Base-by-base conservation (phyloP, 1,140 invertebrate species). In the Calliopsis andreniformis region DNA sequence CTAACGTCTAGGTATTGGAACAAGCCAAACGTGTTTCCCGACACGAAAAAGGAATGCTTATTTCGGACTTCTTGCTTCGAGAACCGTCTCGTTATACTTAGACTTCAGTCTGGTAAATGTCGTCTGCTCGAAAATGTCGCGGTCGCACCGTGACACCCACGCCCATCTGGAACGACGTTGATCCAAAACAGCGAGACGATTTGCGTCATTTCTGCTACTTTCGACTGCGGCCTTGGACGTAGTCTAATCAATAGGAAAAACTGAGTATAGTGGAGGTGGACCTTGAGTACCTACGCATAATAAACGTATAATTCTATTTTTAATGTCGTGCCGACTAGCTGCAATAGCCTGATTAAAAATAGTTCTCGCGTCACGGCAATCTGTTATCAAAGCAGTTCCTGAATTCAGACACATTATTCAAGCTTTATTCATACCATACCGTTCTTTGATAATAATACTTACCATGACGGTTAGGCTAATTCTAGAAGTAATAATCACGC, bases 1-100 rank as follows among this genome's bases (percentile, higher is more conserved):
- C 70, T 43, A 42, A 25, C 14, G 16, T 2, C 8, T 5, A 39
- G 62, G 39, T 16, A 75, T 67, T 28, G 28, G 16, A 56, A 67
- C 49, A 23, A 5, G 51, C 51, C 39, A 28, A 75, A 75, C 71
- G 71, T 66, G 71, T 56, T 73, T 32, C 18, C 1, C 71, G 8
- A 66, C 49, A 28, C 16, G 14, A 28, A 12, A 2, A 55, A 64
- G 12, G 47, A 39, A 35, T 12, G 3, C 47, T 23, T 18, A 10
- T 23, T 0, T 6, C n/a, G n/a, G 3, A 7, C 25, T 72, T 63
- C 58, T 28, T 23, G 23, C 3, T 58, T 62, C 45, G 32, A 14
- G 58, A 53, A 30, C 16, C 10, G 35, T 8, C 23, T 45, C 56
- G 56, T 63, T 47, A 18, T 20, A 5, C 16, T 3, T 16, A 7